phyloP scores from a whole-genome alignment of 2,888 invertebrate genomes.

The Agrypnus murinus region DNA sequence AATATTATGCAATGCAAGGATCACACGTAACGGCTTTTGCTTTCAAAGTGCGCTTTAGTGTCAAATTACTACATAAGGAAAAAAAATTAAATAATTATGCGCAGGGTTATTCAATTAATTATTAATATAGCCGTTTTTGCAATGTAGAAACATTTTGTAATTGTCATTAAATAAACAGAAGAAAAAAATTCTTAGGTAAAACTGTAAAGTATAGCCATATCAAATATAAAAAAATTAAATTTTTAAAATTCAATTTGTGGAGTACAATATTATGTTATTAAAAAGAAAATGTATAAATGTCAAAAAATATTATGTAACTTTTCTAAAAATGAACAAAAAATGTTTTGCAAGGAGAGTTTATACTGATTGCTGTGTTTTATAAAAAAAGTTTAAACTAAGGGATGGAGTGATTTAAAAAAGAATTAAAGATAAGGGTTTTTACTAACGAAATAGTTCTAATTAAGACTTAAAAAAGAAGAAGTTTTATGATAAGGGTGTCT shows the following conservation, averaged over 20 bases:
- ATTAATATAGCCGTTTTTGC: constrained; percentile 7
- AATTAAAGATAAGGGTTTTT: constrained; percentile 35
- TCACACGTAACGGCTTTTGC: constrained; percentile 34
- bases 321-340: constrained; percentile 6
- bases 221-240: constrained; percentile 3
- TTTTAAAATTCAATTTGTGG: constrained; percentile 23
- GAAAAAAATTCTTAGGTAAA: constrained; percentile 22
- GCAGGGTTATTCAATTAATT: constrained; percentile 15
- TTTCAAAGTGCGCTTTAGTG: constrained; percentile 43
- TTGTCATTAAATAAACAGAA: too few species aligned
- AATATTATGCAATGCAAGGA: constrained; percentile 18
- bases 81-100: constrained; percentile 14
- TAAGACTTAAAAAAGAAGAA: constrained; percentile 4
- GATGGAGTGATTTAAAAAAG: constrained; percentile 25
- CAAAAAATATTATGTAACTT: constrained; percentile 13
- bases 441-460: constrained; percentile 38
- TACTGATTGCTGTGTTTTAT: constrained; percentile 42
- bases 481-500: not conserved
- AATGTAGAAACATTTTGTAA: too few species aligned
- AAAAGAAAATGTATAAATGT: constrained; percentile 28
- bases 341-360: constrained; percentile 29
- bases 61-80: constrained; percentile 30
- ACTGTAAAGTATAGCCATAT: constrained; percentile 45
- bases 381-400: constrained; percentile 38
- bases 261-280: constrained; percentile 17